Evolutionary conservation across 2,888 invertebrate genomes (phyloP), one percentile per base, ranked within the genome.

Genomic region (Apamea sordens): DNA sequence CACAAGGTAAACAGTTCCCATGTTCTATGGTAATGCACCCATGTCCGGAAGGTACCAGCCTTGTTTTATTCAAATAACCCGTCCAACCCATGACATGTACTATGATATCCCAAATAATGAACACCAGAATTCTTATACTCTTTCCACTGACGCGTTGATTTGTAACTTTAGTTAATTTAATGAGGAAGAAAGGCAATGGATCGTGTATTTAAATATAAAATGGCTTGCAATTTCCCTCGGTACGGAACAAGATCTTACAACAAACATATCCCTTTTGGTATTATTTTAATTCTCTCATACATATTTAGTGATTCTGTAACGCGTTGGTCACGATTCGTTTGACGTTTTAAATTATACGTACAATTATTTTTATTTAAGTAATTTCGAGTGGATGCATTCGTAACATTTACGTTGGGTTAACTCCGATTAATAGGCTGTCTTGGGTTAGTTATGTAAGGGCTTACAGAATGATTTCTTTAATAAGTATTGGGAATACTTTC

Each of bases 201-300:
- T 36, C 7, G 6, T 10, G 56, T 41, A 21, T 73, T 69, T 64
- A 6, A 44, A 69, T 61, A 6, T 8, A 47, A 7, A 59, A 67
- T 69, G 11, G 2, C 53, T 75, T n/a, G 11, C 4, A 8, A 76
- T 56, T 50, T 53, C 50, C 28, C 44, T 56, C 61, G 32, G 73
- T 87, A 73, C n/a, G 8, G 24, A 47, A 59, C 86, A 88, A 90
- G 89, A 89, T 89, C 89, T 80, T 70, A 89, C 89, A 77, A 67
- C 73, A 79, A 81, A 76, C 64, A 83, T 84, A 83, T 85, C 47
- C 81, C 82, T 86, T 88, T 88, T 92, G 92, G 93, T 94, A 93
- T 92, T 94, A 94, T 94, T 95, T 94, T 94, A 95, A 95, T 95
- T 92, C 92, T 87, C 93, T 95, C 94, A 95, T 95, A 93, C 93